phyloP scores from a whole-genome alignment of 2,113 vertebrate genomes.

The Anguilla rostrata region DNA sequence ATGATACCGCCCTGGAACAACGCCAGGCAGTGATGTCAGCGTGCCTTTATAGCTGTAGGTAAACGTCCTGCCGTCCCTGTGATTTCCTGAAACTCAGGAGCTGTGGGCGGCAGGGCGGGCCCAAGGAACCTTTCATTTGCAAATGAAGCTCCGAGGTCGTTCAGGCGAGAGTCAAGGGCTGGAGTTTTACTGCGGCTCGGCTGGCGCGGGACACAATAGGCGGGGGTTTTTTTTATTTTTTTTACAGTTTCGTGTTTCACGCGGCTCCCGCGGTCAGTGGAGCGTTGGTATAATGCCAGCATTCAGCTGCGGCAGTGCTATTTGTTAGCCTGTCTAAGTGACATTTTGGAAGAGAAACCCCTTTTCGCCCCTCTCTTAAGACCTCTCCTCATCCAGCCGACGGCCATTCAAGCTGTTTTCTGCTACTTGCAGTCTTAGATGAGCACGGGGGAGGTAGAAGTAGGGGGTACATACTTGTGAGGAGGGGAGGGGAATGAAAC shows the following conservation, averaged over 20 bases:
- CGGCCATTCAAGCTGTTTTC: too few species aligned
- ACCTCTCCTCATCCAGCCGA: too few species aligned
- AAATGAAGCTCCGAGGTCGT: background rate
- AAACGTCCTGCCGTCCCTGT: background rate
- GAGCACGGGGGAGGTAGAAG: background rate
- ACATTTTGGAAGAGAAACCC: background rate
- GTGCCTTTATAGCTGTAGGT: background rate
- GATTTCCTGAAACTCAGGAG: background rate
- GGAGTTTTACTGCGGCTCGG: background rate
- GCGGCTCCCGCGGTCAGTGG: background rate
- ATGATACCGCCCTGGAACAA: background rate
- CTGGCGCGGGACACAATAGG: background rate
- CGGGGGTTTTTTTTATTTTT: too few species aligned
- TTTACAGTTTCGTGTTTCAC: background rate
- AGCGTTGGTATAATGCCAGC: background rate
- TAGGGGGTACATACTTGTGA: too few species aligned
- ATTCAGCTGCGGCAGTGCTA: background rate
- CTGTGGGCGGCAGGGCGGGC: background rate
- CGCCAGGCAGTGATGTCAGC: background rate
- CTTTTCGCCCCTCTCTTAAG: too few species aligned
- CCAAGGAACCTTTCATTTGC: background rate
- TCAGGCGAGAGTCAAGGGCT: background rate
- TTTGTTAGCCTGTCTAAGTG: background rate
- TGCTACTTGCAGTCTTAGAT: background rate
- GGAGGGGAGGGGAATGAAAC: background rate